Conservation (phyloP, 2,888 invertebrate species). For the Balanococcus diminutus region DNA sequence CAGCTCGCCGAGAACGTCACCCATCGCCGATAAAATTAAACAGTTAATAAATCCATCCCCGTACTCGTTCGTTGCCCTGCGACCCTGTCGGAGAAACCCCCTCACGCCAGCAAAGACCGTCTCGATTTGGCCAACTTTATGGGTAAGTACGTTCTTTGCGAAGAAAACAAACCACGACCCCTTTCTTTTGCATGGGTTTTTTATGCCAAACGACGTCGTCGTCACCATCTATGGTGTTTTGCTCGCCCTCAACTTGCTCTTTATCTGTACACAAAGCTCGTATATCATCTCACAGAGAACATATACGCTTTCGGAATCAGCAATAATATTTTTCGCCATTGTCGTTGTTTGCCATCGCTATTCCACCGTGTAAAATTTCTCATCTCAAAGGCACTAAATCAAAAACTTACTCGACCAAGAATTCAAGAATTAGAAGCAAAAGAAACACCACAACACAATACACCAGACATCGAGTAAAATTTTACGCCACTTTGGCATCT, state of each 20-base stretch:
- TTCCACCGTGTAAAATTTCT: background rate
- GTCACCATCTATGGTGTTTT: background rate
- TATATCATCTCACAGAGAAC: background rate
- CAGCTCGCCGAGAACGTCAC: background rate
- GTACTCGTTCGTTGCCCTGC: background rate
- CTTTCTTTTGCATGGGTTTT: too few species aligned
- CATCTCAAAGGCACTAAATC: background rate
- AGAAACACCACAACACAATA: background rate
- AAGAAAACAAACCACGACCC: background rate
- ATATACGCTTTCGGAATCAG: background rate
- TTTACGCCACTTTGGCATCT: background rate
- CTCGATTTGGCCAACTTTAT: background rate
- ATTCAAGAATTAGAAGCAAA: too few species aligned
- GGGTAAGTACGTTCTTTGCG: too few species aligned
- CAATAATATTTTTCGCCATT: background rate
- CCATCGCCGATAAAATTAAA: constrained; percentile 17
- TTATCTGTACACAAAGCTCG: background rate
- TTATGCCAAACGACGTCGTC: background rate
- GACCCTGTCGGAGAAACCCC: background rate
- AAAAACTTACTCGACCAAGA: background rate
- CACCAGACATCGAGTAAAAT: background rate
- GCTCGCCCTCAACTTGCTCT: background rate
- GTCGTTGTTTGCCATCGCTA: background rate
- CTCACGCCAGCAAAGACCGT: background rate
- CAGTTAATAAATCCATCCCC: constrained; percentile 14